A percentile compares a stretch with the other conserved stretches of the same genome.
Evolutionary conservation across 2,888 invertebrate species (phyloP).

Genomic region (Bombylius discolor): DNA sequence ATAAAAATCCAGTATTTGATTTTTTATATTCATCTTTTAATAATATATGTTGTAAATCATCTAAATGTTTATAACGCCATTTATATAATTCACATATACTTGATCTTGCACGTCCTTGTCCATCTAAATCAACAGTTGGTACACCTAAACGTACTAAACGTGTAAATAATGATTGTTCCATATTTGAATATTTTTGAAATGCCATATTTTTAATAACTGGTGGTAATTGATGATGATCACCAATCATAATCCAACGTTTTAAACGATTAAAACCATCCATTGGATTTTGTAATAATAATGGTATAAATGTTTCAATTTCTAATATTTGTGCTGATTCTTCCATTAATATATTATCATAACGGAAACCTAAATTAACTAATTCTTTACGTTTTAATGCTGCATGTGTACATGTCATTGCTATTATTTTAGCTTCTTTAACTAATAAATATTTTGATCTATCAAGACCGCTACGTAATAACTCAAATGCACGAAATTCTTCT

Average conservation of each 20-base stretch:
- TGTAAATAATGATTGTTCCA: conserved; percentile 98
- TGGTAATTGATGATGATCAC: conserved; percentile 97
- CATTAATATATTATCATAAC: conserved; percentile 98
- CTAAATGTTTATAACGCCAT: conserved; percentile 93
- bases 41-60: conserved; percentile 82
- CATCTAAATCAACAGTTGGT: conserved; percentile 93
- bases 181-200: conserved; percentile 98
- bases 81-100: conserved; percentile 88
- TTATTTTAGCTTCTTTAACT: conserved; percentile 98
- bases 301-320: conserved; percentile 99
- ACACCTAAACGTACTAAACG: conserved; percentile 91
- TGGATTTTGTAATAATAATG: conserved; percentile 94
- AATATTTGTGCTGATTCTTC: conserved; percentile 98
- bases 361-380: conserved; percentile 86
- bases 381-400: conserved; percentile 95
- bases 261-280: conserved; percentile 89
- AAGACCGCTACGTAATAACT: conserved; percentile 83
- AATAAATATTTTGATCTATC: conserved; percentile 93
- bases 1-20: conserved; percentile 85
- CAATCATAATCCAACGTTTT: conserved; percentile 99
- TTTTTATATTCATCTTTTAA: conserved; percentile 69
- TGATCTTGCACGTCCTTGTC: conserved; percentile 88
- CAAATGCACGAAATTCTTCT: conserved; percentile 97
- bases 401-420: conserved; percentile 99
- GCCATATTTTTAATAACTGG: conserved; percentile 99